Percentiles rank a stretch among this genome's conserved stretches.
phyloP scores from a whole-genome alignment of 2,888 invertebrate genomes.

The Cataglyphis livida region DNA sequence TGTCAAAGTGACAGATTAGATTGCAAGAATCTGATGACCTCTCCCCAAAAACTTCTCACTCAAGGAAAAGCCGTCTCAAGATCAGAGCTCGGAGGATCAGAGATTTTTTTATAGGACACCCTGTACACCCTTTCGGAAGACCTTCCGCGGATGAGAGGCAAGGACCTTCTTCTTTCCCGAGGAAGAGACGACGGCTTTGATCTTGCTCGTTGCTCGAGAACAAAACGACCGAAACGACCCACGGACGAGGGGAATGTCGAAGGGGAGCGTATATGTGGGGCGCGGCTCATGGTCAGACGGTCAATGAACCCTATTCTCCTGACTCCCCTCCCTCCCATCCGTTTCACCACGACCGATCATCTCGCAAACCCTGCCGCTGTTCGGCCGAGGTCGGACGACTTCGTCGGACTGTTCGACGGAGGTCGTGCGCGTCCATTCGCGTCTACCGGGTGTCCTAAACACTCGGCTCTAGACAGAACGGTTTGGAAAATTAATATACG shows the following conservation, averaged over 20 bases:
- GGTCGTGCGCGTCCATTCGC: constrained; percentile 66
- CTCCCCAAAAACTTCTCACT: neutral
- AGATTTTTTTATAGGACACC: constrained; percentile 21
- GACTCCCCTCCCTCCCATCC: constrained; percentile 21
- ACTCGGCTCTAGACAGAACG: neutral
- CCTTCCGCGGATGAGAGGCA: constrained; percentile 67
- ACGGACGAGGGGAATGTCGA: constrained; percentile 68
- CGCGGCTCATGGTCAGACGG: constrained; percentile 86
- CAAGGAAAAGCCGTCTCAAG: neutral
- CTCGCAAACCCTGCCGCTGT: constrained; percentile 68
- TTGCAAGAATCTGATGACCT: neutral
- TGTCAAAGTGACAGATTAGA: neutral
- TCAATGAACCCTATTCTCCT: constrained; percentile 81
- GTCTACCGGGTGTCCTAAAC: constrained; percentile 58
- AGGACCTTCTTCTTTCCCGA: constrained; percentile 72
- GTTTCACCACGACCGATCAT: constrained; percentile 72
- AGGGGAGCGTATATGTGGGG: constrained; percentile 81
- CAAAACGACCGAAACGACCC: constrained; percentile 70
- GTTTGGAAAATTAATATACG: neutral
- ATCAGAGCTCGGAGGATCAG: neutral
- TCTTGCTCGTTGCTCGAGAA: constrained; percentile 75
- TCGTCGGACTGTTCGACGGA: constrained; percentile 68
- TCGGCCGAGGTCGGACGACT: constrained; percentile 80
- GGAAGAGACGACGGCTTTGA: constrained; percentile 75
- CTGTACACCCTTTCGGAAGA: constrained; percentile 40